Base-by-base conservation (phyloP, 2,888 invertebrate species). In the Ditula angustiorana region DNA sequence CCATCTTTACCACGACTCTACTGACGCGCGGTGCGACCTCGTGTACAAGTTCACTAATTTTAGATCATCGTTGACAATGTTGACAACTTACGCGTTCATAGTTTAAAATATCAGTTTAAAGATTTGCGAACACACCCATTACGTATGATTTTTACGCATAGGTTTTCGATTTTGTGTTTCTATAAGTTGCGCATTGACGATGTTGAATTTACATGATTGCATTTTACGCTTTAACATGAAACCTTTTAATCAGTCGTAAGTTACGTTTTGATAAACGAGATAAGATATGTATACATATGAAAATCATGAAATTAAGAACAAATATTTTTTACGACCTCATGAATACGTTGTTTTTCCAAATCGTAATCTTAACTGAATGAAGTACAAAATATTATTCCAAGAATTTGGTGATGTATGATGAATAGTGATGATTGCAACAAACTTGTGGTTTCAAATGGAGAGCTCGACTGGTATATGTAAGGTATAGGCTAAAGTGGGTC, bases 11-110 rank as follows among this genome's bases (percentile, higher is more conserved):
- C 78, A 75, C 78, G 75, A 81, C 82, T 82, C 82, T 79, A 80
- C 81, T 84, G 83, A 83, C 83, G 85, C 82, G 81, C 80, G 78
- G 77, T 76, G 70, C 80, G 80, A 81, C 83, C 84, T 84, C 85
- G 85, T 80, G 78, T 81, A 78, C 81, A 82, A 83, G 81, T 84
- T 85, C 82, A 84, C 81, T 86, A 85, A 85, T 82, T 83, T 86
- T 85, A 85, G 83, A 86, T 80, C 79, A 74, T 74, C 64, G 77
- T 81, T 83, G 83, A 81, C 82, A 85, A 78, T 81, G 76, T 59
- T 53, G 59, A 59, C 59, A 64, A 53, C 53, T 53, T 49, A 50
- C 23, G 53, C 44, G 26, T 5, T 60, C 28, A n/a, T 57, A 37
- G 28, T 64, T 53, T 59, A 37, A 59, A 47, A 59, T 53, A 59